phyloP scores from a whole-genome alignment of 2,888 invertebrate species.

The Cheilosia urbana region DNA sequence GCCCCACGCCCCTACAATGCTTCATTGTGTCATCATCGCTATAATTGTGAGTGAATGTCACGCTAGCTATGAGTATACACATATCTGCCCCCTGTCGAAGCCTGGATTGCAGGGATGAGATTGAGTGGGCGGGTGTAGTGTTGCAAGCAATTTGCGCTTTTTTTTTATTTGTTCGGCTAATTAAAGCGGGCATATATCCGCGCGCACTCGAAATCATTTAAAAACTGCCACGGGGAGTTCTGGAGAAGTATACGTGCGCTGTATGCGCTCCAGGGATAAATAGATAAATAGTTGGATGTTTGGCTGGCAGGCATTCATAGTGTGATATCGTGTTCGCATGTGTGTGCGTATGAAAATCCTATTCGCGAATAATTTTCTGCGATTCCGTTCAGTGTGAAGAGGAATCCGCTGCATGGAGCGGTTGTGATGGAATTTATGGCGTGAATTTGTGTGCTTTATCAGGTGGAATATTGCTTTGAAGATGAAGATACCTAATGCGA shows the following conservation, averaged over 20 bases:
- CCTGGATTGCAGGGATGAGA: slow-evolving; percentile 19
- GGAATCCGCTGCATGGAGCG: slow-evolving; percentile 7
- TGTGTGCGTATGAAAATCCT: slow-evolving; percentile 12
- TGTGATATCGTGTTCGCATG: slow-evolving; percentile 6
- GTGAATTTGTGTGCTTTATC: slow-evolving; percentile 21
- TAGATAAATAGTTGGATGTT: slow-evolving; percentile 27
- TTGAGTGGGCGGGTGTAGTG: slow-evolving; percentile 4
- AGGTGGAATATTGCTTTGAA: slow-evolving; percentile 2
- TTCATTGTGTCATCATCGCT: slow-evolving; percentile 24
- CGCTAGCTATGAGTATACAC: slow-evolving; percentile 11
- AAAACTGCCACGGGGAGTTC: slow-evolving; percentile 46
- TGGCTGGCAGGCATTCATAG: slow-evolving; percentile 18
- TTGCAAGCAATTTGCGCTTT: slow-evolving; percentile 41
- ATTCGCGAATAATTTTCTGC: slow-evolving; percentile 29
- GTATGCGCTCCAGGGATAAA: slow-evolving; percentile 33
- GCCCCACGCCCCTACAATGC: neutral
- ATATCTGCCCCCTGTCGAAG: slow-evolving; percentile 19
- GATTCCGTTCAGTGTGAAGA: slow-evolving; percentile 15
- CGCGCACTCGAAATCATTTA: slow-evolving; percentile 56
- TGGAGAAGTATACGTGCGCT: slow-evolving; percentile 29
- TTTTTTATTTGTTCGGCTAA: slow-evolving; percentile 45
- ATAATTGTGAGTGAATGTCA: slow-evolving; percentile 45
- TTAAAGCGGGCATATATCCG: slow-evolving; percentile 29
- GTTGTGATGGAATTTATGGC: slow-evolving; percentile 46
- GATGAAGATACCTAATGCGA: neutral